phyloP scores from a whole-genome alignment of 2,797 vertebrate species.

The Pseudochirops cupreus region DNA sequence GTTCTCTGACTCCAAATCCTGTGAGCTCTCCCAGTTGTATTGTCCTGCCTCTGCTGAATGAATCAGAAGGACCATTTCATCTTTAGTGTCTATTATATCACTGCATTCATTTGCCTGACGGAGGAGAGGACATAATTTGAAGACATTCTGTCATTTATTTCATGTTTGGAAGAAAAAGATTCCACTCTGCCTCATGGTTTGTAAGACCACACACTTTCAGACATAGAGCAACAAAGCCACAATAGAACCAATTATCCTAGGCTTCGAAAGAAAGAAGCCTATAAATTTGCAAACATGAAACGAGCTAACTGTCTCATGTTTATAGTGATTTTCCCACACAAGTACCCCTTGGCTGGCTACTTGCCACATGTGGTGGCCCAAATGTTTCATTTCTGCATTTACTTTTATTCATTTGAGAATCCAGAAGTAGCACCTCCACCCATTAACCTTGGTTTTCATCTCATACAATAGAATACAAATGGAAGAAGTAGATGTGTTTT shows the following conservation, averaged over 20 bases:
- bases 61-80: conserved; percentile 25
- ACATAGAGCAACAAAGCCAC: background rate
- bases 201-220: conserved; percentile 65
- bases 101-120: conserved; percentile 42
- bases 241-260: conserved; percentile 45
- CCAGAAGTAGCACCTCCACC: background rate
- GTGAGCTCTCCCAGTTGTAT: background rate
- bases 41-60: conserved; percentile 38
- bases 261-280: conserved; percentile 42
- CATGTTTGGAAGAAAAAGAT: conserved; percentile 49
- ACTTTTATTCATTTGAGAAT: conserved; percentile 33
- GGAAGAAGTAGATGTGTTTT: background rate
- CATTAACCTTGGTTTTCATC: background rate
- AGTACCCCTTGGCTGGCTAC: conserved; percentile 13
- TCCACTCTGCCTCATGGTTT: conserved; percentile 45
- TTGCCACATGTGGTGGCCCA: conserved; percentile 7
- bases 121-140: conserved; percentile 24
- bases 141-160: conserved; percentile 51
- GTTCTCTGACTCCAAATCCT: background rate
- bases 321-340: conserved; percentile 54
- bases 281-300: conserved; percentile 68
- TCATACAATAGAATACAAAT: background rate
- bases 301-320: background rate
- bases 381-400: background rate
- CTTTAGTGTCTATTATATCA: background rate